phyloP scores from a whole-genome alignment of 2,113 vertebrate species.

The Leptodactylus fuscus region DNA sequence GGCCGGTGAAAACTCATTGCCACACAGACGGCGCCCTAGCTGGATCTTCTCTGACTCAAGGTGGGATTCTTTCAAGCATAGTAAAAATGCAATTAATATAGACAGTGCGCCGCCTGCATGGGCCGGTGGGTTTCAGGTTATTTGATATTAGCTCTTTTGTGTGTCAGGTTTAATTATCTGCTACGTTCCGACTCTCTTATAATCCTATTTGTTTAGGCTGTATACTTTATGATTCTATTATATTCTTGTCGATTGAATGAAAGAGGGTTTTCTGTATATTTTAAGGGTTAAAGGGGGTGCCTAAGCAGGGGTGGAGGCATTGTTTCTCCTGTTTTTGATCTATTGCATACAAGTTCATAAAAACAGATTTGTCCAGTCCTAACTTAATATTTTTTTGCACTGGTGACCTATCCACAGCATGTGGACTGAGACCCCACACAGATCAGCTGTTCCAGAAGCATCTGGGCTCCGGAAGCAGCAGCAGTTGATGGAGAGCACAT shows the following conservation, averaged over 20 bases:
- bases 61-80: not conserved
- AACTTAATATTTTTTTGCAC: too few species aligned
- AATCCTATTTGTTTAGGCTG: conserved; percentile 13
- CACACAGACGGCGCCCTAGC: not conserved
- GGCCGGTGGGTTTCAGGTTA: conserved; percentile 10
- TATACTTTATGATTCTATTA: not conserved
- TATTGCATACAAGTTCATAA: too few species aligned
- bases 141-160: not conserved
- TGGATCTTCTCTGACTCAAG: not conserved
- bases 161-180: conserved; percentile 1
- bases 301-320: not conserved
- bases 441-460: too few species aligned
- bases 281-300: not conserved
- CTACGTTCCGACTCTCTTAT: not conserved
- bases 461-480: too few species aligned
- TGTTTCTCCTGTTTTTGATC: too few species aligned
- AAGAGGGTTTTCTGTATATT: not conserved
- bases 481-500: too few species aligned
- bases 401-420: too few species aligned
- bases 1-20: not conserved
- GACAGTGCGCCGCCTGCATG: not conserved
- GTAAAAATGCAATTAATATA: conserved; percentile 20
- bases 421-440: too few species aligned
- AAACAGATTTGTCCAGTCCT: too few species aligned
- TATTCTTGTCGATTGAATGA: not conserved